Base-by-base conservation (phyloP, 2,888 invertebrate genomes). In the Lymantria dispar region DNA sequence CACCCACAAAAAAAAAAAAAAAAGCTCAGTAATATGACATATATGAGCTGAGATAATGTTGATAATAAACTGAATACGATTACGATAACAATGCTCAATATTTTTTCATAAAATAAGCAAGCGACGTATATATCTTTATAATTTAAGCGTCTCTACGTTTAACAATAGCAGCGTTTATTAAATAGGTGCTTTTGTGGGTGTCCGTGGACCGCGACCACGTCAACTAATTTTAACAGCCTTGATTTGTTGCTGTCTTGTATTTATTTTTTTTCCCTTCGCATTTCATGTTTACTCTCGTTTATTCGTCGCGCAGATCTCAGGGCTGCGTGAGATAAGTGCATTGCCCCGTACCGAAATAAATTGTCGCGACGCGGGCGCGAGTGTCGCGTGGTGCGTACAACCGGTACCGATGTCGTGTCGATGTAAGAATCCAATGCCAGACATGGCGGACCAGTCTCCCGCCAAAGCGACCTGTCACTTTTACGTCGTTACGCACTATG, bases 311-410 rank as follows among this genome's bases (percentile, higher is more conserved):
- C 78, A 76, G 81, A 79, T 81, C 83, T 85, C 85, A 85, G 85
- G 85, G 85, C 87, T 87, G 83, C 80, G 77, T 78, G 80, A 76
- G 64, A 71, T 77, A 80, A 88, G 90, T 90, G 89, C 90, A 88
- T 87, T 90, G 89, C 88, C 89, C 89, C 85, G 86, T 74, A 89
- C 91, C 86, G 80, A 91, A 91, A 91, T 91, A 91, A 90, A 89
- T 86, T 88, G 89, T 87, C 88, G 87, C 86, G 85, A 78, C 83
- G 80, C 79, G 76, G 74, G 72, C 72, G 12, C 64, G 70, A 54
- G 58, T 57, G 73, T 75, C 76, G 79, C 76, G 81, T 77, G 75
- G 76, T 82, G 86, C 80, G 87, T 88, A 87, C 87, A 84, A 87
- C 85, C 84, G 84, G 83, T 82, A 81, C 83, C 83, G 85, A 85